Base-by-base conservation (phyloP, 2,113 vertebrate species). In the Apistogramma diplotaenia region DNA sequence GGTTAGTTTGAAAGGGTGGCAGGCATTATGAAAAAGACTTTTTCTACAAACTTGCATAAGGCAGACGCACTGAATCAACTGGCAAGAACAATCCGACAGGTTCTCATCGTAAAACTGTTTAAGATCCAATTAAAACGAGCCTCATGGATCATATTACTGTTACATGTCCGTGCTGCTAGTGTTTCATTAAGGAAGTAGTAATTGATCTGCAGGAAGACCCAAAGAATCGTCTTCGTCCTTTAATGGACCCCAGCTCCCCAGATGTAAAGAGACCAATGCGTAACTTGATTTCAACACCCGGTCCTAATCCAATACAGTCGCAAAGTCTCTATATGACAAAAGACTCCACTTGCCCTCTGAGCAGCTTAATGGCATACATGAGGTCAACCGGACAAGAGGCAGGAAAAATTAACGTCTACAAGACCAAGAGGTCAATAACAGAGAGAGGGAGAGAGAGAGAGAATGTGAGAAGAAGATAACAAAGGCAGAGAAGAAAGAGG, bases 251-350 rank as follows among this genome's bases (percentile, higher is more conserved):
- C 77, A 92, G 92, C 89, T 94, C 90, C 94, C 92, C 93, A 95
- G 94, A 95, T 94, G 94, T 94, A 95, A 95, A 94, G 93, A 90
- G 89, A 94, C 79, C 92, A 88, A 86, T 49, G 72, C 91, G 83
- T 94, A 95, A 95, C 94, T 93, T 93, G 93, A 95, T 95, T 95
- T 95, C 92, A 91, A 90, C 93, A 92, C 93, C 94, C 93, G 92
- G 92, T 93, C 87, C 90, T 94, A 94, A 94, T 93, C 91, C 93
- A 95, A 95, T 95, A 92, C 91, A 91, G 93, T 91, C 51, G 92
- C 85, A 79, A 90, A 89, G 91, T 93, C 92, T 80, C 93, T 93
- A 92, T 94, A 95, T 95, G 94, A 94, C 92, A 93, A 93, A 95
- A 91, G 93, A 94, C 92, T 94, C 74, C 83, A 81, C 91, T 87